A percentile compares a stretch with the other conserved stretches of the same genome.
phyloP scores from a whole-genome alignment of 2,888 invertebrate genomes.

The Nephrotoma flavescens region DNA sequence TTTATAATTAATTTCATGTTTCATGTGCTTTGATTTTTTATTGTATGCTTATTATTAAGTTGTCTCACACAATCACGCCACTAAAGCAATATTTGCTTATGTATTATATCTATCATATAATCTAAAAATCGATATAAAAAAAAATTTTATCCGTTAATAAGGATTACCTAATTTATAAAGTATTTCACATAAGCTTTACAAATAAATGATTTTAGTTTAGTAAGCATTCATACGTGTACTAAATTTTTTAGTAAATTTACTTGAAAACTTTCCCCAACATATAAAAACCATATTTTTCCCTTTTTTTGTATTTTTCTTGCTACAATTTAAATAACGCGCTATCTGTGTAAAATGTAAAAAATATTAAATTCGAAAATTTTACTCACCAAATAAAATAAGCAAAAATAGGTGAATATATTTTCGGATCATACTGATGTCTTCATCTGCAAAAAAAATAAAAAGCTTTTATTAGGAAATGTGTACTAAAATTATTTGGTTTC shows the following conservation, averaged over 20 bases:
- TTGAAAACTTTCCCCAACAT: no score
- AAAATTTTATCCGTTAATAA: no score
- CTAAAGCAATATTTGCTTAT: neutral
- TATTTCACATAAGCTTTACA: no score
- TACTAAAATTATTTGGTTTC: neutral
- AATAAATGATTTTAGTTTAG: no score
- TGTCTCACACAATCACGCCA: neutral
- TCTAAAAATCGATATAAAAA: neutral
- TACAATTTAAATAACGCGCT: no score
- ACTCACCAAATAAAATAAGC: neutral
- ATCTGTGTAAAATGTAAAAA: neutral
- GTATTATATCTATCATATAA: neutral
- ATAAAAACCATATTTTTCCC: no score
- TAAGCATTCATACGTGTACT: neutral
- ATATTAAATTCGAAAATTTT: neutral
- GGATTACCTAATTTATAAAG: no score
- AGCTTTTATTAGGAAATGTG: neutral
- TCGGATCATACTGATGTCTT: neutral
- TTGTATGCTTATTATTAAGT: neutral
- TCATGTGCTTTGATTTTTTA: neutral
- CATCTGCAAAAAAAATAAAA: neutral
- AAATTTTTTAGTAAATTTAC: no score
- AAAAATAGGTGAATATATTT: neutral
- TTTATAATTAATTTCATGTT: neutral
- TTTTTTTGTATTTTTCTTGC: no score